These are phyloP conservation scores for Drosophila crucigera DNA, from an alignment of 2,888 invertebrate genomes.

Conservation along the genomic window DNA sequence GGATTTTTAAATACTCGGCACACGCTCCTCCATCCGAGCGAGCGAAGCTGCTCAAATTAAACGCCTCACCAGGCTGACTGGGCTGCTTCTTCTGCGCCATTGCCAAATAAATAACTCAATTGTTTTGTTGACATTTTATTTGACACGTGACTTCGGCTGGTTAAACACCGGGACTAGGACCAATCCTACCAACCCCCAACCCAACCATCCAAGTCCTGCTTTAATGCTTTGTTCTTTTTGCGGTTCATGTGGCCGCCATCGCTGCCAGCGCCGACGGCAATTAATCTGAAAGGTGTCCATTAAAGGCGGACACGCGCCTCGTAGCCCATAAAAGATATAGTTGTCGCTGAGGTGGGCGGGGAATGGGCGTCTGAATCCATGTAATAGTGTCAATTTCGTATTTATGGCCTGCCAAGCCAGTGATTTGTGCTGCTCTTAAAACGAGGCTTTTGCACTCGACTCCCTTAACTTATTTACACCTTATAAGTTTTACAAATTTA, in stretches of 20 bases:
- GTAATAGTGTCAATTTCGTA: conserved; percentile 79
- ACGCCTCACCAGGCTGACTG: conserved; percentile 55
- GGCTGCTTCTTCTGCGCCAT: conserved; percentile 33
- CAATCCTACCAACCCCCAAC: not conserved
- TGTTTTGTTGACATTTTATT: conserved; percentile 85
- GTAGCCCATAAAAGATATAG: conserved; percentile 52
- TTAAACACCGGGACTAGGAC: conserved; percentile 63
- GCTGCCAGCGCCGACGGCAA: conserved; percentile 73
- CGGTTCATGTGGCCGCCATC: conserved; percentile 76
- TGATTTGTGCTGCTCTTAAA: conserved; percentile 66
- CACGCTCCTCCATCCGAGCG: conserved; percentile 46
- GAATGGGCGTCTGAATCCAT: conserved; percentile 32
- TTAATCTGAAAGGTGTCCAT: conserved; percentile 83
- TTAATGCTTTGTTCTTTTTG: conserved; percentile 80
- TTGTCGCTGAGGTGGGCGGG: conserved; percentile 22
- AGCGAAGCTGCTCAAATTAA: conserved; percentile 62
- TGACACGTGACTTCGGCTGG: conserved; percentile 84
- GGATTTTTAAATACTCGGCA: conserved; percentile 79
- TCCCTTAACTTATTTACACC: conserved; percentile 8
- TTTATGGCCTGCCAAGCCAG: conserved; percentile 64
- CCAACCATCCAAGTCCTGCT: conserved; percentile 16
- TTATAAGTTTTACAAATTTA: conserved; percentile 31
- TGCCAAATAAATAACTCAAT: conserved; percentile 84
- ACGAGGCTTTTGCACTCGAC: conserved; percentile 13
- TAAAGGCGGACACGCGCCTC: conserved; percentile 72